A percentile compares a stretch with the other conserved stretches of the same genome.
These are phyloP conservation scores for Tinamus major DNA, from an alignment of 2,797 vertebrate species.

Conservation along the genomic window DNA sequence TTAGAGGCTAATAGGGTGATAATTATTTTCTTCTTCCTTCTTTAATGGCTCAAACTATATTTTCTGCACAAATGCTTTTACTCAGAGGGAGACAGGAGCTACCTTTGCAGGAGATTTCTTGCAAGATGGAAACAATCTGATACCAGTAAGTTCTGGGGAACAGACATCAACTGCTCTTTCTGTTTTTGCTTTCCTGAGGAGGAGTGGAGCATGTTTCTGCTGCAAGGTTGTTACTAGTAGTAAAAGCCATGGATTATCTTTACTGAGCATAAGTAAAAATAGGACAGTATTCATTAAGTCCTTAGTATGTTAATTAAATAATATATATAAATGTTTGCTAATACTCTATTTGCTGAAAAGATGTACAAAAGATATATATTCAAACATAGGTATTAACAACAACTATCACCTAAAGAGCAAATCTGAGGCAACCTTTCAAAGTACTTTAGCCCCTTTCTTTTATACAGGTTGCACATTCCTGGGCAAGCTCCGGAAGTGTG, in stretches of 20 bases:
- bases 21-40: neutral
- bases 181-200: neutral
- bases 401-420: neutral
- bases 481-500: no score
- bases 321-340: no score
- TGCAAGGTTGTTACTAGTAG: no score
- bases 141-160: neutral
- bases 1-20: neutral
- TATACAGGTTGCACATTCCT: neutral
- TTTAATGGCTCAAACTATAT: neutral
- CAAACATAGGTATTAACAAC: no score
- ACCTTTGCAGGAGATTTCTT: neutral
- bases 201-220: no score
- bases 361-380: no score
- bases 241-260: no score
- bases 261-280: no score
- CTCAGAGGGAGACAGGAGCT: neutral
- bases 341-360: no score
- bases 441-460: neutral
- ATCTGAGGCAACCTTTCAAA: neutral
- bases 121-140: neutral
- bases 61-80: neutral
- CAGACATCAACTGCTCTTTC: neutral
- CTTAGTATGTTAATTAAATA: no score
- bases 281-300: no score